Conservation (phyloP, 1,140 invertebrate species). For the Rhyzopertha dominica region DNA sequence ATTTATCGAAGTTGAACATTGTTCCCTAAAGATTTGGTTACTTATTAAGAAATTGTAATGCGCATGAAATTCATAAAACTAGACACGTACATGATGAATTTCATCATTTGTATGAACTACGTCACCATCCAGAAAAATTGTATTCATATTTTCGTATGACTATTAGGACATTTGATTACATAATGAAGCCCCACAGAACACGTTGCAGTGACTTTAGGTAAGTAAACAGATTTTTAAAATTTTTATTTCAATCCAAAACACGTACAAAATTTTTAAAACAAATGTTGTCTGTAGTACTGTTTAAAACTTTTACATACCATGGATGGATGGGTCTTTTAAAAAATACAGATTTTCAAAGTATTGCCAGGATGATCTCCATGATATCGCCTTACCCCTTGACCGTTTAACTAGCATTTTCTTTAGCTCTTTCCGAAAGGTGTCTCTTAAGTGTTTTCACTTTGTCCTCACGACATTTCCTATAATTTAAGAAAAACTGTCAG, state of each 20-base stretch:
- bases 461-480: background rate
- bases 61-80: background rate
- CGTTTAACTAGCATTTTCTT: background rate
- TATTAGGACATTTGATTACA: conserved; percentile 2
- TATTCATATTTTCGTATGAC: conserved; percentile 1
- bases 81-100: conserved; percentile 1
- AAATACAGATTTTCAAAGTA: background rate
- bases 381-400: background rate
- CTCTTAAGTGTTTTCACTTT: conserved; percentile 4
- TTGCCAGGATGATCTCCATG: background rate
- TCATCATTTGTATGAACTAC: conserved; percentile 3
- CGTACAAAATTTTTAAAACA: background rate
- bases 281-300: background rate
- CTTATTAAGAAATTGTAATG: conserved; percentile 3
- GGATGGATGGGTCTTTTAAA: background rate
- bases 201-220: conserved; percentile 1
- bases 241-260: background rate
- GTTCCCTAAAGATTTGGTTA: background rate
- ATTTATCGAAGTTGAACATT: no score
- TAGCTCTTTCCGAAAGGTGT: conserved; percentile 7
- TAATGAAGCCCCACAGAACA: background rate
- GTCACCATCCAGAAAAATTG: background rate
- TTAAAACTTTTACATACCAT: background rate
- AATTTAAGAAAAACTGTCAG: conserved; percentile 1
- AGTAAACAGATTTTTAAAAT: conserved; percentile 1